Evolutionary conservation across 1,140 invertebrate genomes (phyloP).

Genomic region (Aethina tumida): DNA sequence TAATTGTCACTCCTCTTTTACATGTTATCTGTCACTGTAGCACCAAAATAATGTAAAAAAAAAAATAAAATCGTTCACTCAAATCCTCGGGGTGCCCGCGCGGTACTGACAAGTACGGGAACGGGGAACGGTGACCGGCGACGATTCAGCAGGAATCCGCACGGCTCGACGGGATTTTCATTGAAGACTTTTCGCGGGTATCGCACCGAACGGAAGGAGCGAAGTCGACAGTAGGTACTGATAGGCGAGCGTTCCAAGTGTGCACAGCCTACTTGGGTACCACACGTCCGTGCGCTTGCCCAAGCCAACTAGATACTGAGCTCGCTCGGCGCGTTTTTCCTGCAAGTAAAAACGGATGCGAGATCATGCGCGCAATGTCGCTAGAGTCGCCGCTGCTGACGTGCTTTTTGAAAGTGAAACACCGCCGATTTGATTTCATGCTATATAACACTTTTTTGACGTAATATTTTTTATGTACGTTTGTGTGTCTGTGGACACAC

Average conservation of each 20-base stretch:
- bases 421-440: constrained; percentile 25
- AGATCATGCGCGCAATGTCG: constrained; percentile 25
- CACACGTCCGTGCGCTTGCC: constrained; percentile 36
- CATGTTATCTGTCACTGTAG: constrained; percentile 4
- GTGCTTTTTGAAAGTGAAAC: constrained; percentile 35
- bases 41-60: not conserved
- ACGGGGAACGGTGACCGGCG: too few relatives aligned
- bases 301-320: constrained; percentile 36
- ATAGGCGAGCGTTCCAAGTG: constrained; percentile 7
- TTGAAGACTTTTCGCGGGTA: constrained; percentile 1
- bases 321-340: constrained; percentile 26
- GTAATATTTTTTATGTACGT: constrained; percentile 21
- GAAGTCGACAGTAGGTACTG: constrained; percentile 2
- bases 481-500: too few relatives aligned
- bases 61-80: too few relatives aligned
- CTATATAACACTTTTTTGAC: constrained; percentile 25
- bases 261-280: constrained; percentile 31
- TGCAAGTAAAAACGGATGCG: constrained; percentile 28
- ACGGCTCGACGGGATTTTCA: too few relatives aligned
- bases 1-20: not conserved
- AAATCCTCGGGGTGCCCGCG: too few relatives aligned
- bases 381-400: constrained; percentile 15
- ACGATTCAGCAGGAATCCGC: too few relatives aligned
- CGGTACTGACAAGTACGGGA: too few relatives aligned
- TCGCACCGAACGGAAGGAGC: constrained; percentile 1